phyloP scores from a whole-genome alignment of 2,113 vertebrate genomes.

The Cisticola juncidis region DNA sequence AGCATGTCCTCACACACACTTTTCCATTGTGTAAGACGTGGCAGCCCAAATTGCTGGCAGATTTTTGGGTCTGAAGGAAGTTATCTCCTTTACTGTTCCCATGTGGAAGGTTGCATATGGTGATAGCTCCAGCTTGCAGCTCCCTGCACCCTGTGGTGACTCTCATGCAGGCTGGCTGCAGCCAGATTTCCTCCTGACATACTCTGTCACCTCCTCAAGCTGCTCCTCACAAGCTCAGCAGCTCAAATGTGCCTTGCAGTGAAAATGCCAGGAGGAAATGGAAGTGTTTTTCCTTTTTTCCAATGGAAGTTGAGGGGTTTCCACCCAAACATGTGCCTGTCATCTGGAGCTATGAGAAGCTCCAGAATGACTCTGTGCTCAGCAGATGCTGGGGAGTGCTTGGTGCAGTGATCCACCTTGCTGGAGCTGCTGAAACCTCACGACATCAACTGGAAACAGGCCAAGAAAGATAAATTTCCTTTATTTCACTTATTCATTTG shows the following conservation, averaged over 20 bases:
- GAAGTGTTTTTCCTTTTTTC: not conserved
- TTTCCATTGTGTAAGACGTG: accelerated
- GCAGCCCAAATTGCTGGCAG: not conserved
- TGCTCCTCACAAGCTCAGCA: not conserved
- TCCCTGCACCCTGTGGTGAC: not conserved
- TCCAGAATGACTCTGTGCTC: accelerated
- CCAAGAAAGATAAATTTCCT: not conserved
- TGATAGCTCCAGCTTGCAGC: not conserved
- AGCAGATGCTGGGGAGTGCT: not conserved
- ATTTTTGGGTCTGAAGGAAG: not conserved
- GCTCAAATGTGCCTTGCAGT: not conserved
- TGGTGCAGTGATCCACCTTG: not conserved
- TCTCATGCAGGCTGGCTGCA: not conserved
- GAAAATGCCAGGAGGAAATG: not conserved
- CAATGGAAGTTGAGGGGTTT: not conserved
- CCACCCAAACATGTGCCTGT: not conserved
- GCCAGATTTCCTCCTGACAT: not conserved
- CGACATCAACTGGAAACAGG: not conserved
- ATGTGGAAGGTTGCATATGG: not conserved
- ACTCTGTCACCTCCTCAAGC: not conserved
- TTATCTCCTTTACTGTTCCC: not conserved
- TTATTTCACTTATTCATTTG: not conserved
- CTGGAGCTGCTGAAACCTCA: not conserved
- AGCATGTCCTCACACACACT: accelerated
- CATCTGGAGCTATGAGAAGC: not conserved